phyloP scores from a whole-genome alignment of 2,113 vertebrate species.

The Eretmochelys imbricata region DNA sequence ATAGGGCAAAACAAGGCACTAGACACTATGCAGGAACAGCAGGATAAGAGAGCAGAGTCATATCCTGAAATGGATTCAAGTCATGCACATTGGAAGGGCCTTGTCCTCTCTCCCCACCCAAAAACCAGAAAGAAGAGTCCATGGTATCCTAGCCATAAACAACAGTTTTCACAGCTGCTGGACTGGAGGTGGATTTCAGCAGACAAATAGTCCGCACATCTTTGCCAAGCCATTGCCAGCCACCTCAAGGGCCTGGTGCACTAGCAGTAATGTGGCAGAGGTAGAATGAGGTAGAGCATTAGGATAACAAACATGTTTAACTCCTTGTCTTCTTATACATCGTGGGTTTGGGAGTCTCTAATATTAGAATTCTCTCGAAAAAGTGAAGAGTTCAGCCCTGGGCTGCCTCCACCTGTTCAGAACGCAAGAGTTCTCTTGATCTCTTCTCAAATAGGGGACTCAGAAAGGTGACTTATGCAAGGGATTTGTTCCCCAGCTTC shows the following conservation, averaged over 20 bases:
- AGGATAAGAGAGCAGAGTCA: background rate
- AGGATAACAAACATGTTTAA: background rate
- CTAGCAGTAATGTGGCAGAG: background rate
- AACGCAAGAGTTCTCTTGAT: background rate
- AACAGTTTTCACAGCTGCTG: background rate
- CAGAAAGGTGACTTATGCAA: background rate
- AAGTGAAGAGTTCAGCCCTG: constrained; percentile 5
- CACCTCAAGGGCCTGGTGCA: background rate
- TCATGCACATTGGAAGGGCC: background rate
- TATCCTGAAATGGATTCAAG: background rate
- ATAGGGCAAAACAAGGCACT: background rate
- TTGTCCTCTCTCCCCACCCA: background rate
- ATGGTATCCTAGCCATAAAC: background rate
- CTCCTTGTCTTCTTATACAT: background rate
- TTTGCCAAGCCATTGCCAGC: accelerated
- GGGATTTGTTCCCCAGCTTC: background rate
- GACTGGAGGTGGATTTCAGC: background rate
- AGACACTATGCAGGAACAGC: background rate
- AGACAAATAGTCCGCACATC: background rate
- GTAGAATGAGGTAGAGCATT: background rate
- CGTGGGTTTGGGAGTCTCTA: background rate
- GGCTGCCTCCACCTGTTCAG: background rate
- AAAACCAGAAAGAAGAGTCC: background rate
- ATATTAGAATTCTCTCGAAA: accelerated
- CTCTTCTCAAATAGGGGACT: background rate